phyloP scores from a whole-genome alignment of 1,140 invertebrate genomes.

The Dendroctonus valens region DNA sequence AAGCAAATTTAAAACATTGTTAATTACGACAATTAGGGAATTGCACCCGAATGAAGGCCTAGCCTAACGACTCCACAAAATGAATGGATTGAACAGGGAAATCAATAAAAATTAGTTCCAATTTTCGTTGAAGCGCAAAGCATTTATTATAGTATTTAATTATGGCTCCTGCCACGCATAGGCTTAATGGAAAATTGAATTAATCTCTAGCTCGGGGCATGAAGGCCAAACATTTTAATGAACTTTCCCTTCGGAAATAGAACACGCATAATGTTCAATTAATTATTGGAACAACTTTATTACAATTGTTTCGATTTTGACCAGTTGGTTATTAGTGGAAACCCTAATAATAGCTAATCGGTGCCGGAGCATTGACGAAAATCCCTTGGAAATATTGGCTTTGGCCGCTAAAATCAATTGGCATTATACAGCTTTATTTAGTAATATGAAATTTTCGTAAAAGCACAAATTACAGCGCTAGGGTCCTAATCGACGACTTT shows the following conservation, averaged over 20 bases:
- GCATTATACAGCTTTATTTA: too few relatives aligned
- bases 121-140: conserved; percentile 7
- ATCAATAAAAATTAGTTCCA: not conserved
- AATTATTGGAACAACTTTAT: conserved; percentile 22
- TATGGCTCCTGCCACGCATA: conserved; percentile 7
- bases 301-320: conserved; percentile 30
- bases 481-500: too few relatives aligned
- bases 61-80: too few relatives aligned
- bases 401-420: not conserved
- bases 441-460: too few relatives aligned
- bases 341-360: conserved; percentile 15
- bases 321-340: conserved; percentile 12
- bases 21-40: too few relatives aligned
- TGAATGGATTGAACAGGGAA: too few relatives aligned
- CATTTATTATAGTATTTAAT: conserved; percentile 19
- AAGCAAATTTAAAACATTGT: too few relatives aligned
- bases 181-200: conserved; percentile 29
- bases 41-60: too few relatives aligned
- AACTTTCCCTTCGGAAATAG: conserved; percentile 23
- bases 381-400: conserved; percentile 15
- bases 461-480: too few relatives aligned
- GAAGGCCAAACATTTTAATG: conserved; percentile 28
- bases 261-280: conserved; percentile 30
- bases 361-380: conserved; percentile 6
- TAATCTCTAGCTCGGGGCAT: conserved; percentile 14